These are phyloP conservation scores for Tupiocoris notatus DNA, from an alignment of 2,888 invertebrate species.

Conservation along the genomic window DNA sequence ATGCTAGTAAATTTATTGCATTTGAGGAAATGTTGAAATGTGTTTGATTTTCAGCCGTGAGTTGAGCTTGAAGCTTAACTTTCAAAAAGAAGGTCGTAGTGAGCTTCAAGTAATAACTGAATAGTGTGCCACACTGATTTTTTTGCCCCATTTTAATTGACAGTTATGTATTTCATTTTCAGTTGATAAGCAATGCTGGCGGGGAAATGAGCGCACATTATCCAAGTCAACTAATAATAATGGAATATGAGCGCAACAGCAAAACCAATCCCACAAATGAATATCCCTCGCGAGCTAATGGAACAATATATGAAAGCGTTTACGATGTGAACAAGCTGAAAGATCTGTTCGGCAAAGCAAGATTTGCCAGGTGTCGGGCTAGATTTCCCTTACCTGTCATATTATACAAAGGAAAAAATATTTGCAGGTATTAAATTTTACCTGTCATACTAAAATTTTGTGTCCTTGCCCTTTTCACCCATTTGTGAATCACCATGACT, in stretches of 20 bases:
- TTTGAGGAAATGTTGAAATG: no score
- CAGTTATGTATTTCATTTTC: no score
- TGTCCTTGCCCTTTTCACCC: no score
- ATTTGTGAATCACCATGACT: no score
- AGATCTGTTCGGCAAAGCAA: constrained; percentile 65
- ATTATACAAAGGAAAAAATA: constrained; percentile 68
- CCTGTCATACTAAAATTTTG: no score
- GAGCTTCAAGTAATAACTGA: no score
- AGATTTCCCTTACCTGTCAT: constrained; percentile 77
- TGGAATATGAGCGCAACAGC: constrained; percentile 59
- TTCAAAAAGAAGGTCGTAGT: no score
- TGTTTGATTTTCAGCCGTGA: no score
- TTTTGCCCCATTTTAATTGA: not conserved
- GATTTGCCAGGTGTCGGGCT: constrained; percentile 71
- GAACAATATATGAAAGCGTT: constrained; percentile 62
- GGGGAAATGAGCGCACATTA: constrained; percentile 70
- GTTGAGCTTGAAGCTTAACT: no score
- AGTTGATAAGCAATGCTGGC: constrained; percentile 63
- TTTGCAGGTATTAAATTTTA: constrained; percentile 65
- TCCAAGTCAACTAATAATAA: constrained; percentile 67
- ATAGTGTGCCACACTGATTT: no score
- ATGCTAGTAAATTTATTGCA: no score
- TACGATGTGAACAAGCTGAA: constrained; percentile 61
- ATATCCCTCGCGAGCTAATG: constrained; percentile 43
- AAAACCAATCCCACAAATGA: constrained; percentile 16